Conservation (phyloP, 2,113 vertebrate genomes). For the Motacilla alba region DNA sequence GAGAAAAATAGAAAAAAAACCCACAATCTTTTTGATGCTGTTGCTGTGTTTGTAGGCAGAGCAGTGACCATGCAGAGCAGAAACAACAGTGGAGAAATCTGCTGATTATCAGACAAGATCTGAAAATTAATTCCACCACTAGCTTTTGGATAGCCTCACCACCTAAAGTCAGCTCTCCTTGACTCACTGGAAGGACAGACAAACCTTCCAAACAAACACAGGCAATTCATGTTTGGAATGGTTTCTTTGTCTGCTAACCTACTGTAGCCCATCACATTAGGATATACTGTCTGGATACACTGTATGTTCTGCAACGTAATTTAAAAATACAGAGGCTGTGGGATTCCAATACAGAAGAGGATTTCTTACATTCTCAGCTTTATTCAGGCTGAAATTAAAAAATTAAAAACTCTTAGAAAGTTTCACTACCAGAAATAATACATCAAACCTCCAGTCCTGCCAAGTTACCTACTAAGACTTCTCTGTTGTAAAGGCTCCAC, state of each 20-base stretch:
- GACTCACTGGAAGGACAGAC: not conserved
- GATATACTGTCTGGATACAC: not conserved
- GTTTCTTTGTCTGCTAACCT: not conserved
- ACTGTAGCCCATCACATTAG: not conserved
- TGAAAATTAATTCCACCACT: not conserved
- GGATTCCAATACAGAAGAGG: not conserved
- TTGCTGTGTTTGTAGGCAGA: not conserved
- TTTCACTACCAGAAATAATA: not conserved
- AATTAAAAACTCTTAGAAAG: not conserved
- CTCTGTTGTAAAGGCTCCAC: not conserved
- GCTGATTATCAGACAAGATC: not conserved
- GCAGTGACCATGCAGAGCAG: not conserved
- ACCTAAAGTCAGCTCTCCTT: not conserved
- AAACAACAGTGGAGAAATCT: not conserved
- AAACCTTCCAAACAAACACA: not conserved
- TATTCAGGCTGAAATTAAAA: not conserved
- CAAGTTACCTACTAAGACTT: not conserved
- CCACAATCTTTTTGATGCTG: not conserved
- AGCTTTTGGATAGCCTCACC: not conserved
- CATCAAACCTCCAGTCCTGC: not conserved
- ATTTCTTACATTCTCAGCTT: not conserved
- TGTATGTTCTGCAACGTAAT: not conserved
- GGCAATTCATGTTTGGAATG: not conserved
- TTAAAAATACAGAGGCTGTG: not conserved
- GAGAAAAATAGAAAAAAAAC: not conserved